Conservation (phyloP, 92 coral and sea anemone genomes). For the Desmophyllum pertusum region DNA sequence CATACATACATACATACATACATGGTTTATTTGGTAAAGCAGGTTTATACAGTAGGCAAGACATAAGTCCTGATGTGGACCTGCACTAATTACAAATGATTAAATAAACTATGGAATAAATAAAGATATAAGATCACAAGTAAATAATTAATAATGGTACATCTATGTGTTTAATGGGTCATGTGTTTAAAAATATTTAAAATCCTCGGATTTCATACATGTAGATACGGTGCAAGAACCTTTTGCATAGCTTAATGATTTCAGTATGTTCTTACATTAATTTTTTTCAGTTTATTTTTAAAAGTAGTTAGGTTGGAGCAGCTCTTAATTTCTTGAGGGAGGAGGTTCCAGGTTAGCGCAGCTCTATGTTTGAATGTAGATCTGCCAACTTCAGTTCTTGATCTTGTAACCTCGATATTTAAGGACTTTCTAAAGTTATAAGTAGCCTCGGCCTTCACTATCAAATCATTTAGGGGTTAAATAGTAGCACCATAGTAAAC, state of each 20-base stretch:
- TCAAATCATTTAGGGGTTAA: conserved; percentile 19
- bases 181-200: no score
- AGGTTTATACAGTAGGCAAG: conserved; percentile 26
- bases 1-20: conserved; percentile 25
- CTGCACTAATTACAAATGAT: conserved; percentile 19
- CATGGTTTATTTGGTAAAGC: conserved; percentile 44
- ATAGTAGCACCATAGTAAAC: conserved; percentile 11
- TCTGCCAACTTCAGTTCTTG: conserved; percentile 41
- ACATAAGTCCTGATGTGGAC: conserved; percentile 45
- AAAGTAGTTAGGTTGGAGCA: background rate
- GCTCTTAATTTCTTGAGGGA: conserved; percentile 27
- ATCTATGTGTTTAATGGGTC: no score
- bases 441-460: background rate
- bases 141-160: background rate
- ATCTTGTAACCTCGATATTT: conserved; percentile 30
- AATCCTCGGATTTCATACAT: no score
- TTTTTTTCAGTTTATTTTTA: no score
- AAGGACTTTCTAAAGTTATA: conserved; percentile 31
- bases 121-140: background rate
- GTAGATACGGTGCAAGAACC: no score
- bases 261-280: no score
- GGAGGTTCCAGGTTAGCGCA: conserved; percentile 47
- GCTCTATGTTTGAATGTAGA: conserved; percentile 38
- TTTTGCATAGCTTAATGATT: no score
- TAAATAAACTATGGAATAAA: no score